Base-by-base conservation (phyloP, 1,140 invertebrate genomes). In the Cotesia vestalis region DNA sequence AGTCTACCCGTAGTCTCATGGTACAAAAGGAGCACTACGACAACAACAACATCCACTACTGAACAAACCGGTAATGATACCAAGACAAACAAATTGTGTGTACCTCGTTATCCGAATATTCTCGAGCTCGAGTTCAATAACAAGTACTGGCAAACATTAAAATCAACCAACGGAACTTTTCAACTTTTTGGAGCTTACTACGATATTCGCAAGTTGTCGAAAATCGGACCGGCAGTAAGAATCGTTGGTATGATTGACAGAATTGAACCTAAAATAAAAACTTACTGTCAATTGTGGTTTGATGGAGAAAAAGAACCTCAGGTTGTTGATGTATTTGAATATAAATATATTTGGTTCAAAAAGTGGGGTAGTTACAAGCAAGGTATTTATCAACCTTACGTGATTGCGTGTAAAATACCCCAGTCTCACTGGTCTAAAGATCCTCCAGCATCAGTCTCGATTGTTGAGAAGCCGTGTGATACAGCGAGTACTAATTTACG, bases 321-420 rank as follows among this genome's bases (percentile, higher is more conserved):
- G 2, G 90, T 97, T 20, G 91, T 94, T 3, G 93, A 93, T 77
- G 91, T 91, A 2, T 90, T 94, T 69, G 95, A 96, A 82, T 97
- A 97, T 85, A 96, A 96, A 79, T 97, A 97, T 81, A 94, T 96
- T 73, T 98, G 96, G 96, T 95, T 95, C 81, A 91, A 92, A 67
- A 96, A 96, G 83, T 97, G 95, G 95, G 95, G 95, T 20, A 97
- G 97, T 83, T 96, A 96, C 83, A 94, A 95, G 80, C 93, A 96
- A 81, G 94, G 94, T 5, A 93, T 96, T 61, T 94, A 96, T 77
- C 95, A 97, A 83, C 96, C 96, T 0, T 97, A 96, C 81, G 86
- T 98, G 72, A 92, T 96, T 60, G 94, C 95, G 2, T 98, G 96
- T 84, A 93, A 94, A 79, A 90, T 95, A 73, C 93, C 96, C 0